Conservation (phyloP, 2,888 invertebrate genomes). For the Drosophila borborema region DNA sequence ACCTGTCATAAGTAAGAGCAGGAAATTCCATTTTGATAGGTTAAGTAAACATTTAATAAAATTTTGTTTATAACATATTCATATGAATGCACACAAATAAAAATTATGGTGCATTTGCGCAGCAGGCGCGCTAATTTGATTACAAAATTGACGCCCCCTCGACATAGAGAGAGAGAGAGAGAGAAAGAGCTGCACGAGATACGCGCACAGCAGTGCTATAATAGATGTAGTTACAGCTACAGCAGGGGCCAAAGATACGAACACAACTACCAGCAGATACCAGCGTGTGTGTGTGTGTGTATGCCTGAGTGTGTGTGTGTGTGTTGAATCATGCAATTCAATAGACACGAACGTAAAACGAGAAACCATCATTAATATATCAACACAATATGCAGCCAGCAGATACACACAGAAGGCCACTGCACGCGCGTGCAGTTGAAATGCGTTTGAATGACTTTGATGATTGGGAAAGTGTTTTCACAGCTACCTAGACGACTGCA, state of each 20-base stretch:
- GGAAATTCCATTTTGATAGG: conserved; percentile 20
- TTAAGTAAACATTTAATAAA: conserved; percentile 59
- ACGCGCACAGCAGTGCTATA: conserved; percentile 6
- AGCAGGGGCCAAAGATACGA: conserved; percentile 24
- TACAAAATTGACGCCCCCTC: conserved; percentile 66
- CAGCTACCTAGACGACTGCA: conserved; percentile 46
- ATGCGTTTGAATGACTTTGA: conserved; percentile 77
- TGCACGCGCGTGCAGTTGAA: conserved; percentile 71
- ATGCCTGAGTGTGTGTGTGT: conserved; percentile 28
- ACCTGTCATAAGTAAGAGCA: conserved; percentile 56
- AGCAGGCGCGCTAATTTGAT: conserved; percentile 76
- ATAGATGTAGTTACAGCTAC: conserved; percentile 41
- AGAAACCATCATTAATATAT: conserved; percentile 80
- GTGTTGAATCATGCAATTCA: conserved; percentile 76
- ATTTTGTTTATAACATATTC: conserved; percentile 35
- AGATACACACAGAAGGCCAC: conserved; percentile 35
- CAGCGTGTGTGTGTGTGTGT: conserved; percentile 34
- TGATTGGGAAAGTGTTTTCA: conserved; percentile 80
- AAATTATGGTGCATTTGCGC: conserved; percentile 67
- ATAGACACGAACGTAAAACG: conserved; percentile 76
- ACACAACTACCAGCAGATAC: conserved; percentile 55
- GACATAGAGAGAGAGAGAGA: too few relatives aligned
- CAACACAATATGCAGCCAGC: conserved; percentile 70
- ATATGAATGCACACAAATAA: conserved; percentile 17
- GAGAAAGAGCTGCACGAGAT: conserved; percentile 40